These are phyloP conservation scores for Mormyrus proboscirostris DNA, from an alignment of 2,797 vertebrate genomes.

Conservation along the genomic window DNA sequence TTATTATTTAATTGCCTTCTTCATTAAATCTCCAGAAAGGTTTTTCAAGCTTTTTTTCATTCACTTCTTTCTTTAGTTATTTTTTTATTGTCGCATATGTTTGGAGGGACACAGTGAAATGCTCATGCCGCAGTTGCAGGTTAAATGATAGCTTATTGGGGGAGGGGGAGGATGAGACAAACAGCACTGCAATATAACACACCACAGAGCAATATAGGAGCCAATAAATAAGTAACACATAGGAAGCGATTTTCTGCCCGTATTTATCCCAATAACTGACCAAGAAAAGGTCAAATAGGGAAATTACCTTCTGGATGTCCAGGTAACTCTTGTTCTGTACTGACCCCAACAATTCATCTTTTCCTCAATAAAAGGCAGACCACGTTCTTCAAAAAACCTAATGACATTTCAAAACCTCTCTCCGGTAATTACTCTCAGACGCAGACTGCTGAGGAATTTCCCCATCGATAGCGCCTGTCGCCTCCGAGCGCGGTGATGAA, in stretches of 20 bases:
- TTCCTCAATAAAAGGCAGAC: not conserved
- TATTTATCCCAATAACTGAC: not conserved
- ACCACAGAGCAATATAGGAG: not conserved
- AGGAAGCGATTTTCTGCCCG: not conserved
- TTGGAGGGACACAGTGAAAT: not conserved
- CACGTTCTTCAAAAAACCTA: not conserved
- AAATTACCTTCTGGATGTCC: not conserved
- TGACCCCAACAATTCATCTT: not conserved
- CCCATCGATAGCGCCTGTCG: not conserved
- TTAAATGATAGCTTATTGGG: not conserved
- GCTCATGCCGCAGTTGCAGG: not conserved
- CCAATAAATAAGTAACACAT: not conserved
- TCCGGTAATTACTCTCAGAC: not conserved
- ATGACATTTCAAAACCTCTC: slow-evolving; percentile 8
- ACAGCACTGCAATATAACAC: not conserved
- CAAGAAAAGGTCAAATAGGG: not conserved
- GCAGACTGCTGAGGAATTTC: not conserved
- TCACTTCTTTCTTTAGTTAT: not conserved
- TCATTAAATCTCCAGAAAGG: not conserved
- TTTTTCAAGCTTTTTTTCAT: not conserved
- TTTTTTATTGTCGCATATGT: not conserved
- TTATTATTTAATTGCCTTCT: not conserved
- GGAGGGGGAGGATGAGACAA: not conserved
- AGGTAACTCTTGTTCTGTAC: not conserved
- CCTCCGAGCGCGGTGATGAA: not conserved